phyloP scores from a whole-genome alignment of 2,113 vertebrate species.

The Athene noctua region DNA sequence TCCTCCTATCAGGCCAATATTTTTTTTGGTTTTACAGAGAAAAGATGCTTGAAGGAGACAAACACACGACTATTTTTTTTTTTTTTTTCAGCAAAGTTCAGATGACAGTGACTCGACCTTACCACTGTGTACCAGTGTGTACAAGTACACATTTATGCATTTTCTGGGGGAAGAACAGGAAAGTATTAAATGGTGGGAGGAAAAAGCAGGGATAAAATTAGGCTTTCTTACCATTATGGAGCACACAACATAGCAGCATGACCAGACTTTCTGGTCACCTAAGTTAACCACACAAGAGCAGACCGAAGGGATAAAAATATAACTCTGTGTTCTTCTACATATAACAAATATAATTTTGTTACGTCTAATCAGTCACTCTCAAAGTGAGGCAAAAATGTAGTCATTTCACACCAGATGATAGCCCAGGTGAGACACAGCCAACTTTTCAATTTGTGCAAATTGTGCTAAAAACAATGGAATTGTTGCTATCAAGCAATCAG shows the following conservation, averaged over 20 bases:
- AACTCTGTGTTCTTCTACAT: not conserved
- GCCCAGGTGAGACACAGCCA: rapidly evolving
- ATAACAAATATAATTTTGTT: not conserved
- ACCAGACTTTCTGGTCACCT: not conserved
- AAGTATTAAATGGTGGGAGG: not conserved
- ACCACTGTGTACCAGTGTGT: not conserved
- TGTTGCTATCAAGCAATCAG: not conserved
- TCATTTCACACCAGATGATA: not conserved
- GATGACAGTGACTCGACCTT: not conserved
- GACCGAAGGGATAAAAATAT: not conserved
- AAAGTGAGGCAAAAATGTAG: not conserved
- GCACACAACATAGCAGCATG: not conserved
- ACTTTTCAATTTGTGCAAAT: not conserved
- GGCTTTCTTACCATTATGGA: not conserved
- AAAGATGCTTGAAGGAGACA: not conserved
- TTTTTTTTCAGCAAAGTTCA: not conserved
- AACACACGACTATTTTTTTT: not conserved
- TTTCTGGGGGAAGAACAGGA: not conserved
- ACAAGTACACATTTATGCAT: not conserved
- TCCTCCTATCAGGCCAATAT: not conserved
- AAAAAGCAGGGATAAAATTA: not conserved
- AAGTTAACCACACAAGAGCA: not conserved
- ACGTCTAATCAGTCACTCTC: not conserved
- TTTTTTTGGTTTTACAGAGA: not conserved
- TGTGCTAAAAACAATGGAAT: too few species aligned